Evolutionary conservation across 2,113 vertebrate species (phyloP).

Genomic region (Miniopterus natalensis): DNA sequence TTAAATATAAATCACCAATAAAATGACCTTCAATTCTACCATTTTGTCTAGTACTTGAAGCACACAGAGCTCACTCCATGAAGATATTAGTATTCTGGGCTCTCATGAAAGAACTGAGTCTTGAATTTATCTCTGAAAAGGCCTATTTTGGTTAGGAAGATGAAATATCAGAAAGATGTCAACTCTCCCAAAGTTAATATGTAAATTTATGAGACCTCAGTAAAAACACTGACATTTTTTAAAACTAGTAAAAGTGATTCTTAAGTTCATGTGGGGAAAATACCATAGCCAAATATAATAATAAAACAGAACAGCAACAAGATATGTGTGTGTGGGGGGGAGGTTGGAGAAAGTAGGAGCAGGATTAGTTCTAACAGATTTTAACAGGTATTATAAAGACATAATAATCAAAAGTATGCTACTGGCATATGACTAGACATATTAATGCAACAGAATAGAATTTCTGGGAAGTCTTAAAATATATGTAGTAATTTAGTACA

Average conservation of each 20-base stretch:
- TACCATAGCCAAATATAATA: not conserved
- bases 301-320: not conserved
- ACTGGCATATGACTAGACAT: not conserved
- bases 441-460: slow-evolving; percentile 27
- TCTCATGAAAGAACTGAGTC: slow-evolving; percentile 7
- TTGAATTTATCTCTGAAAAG: not conserved
- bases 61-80: not conserved
- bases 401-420: not conserved
- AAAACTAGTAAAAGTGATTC: not conserved
- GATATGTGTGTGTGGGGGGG: not conserved
- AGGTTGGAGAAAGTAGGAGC: not conserved
- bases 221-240: not conserved
- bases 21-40: not conserved
- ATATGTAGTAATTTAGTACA: not conserved
- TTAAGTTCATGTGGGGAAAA: slow-evolving; percentile 44
- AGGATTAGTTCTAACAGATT: not conserved
- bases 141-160: no score
- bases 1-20: slow-evolving; percentile 23
- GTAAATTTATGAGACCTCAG: not conserved
- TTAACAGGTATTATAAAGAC: not conserved
- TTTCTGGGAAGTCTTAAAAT: not conserved
- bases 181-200: slow-evolving; percentile 26
- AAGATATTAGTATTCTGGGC: not conserved
- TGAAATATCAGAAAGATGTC: no score
- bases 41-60: not conserved